Base-by-base conservation (phyloP, 1,140 invertebrate genomes). In the Charaxes varanes region DNA sequence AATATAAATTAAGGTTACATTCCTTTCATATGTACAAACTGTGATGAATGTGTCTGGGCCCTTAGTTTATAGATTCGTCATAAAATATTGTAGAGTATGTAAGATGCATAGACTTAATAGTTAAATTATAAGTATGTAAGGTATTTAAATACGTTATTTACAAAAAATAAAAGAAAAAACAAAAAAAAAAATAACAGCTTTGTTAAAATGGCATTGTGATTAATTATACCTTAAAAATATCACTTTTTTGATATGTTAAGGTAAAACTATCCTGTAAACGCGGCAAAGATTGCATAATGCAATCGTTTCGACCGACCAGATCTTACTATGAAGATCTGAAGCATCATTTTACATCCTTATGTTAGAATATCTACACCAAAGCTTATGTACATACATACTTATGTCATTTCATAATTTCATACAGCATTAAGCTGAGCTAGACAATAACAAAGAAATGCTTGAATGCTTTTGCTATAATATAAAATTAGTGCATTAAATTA, bases 1-100 rank as follows among this genome's bases (percentile, higher is more conserved):
- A 57, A 62, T 79, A 76, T 80, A 83, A 83, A 83, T 80, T 80
- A 82, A 80, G 76, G 76, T 83, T 80, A 83, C 76, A 83, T 83
- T 83, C 73, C 76, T 80, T 79, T 80, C 76, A 78, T 73, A 57
- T 72, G 66, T 78, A 77, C 57, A 76, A 77, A 77, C 66, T 73
- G 78, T 72, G 71, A 71, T 77, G 74, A 69, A 80, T 80, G 79
- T 80, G 79, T 80, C 65, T 83, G 79, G 67, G 72, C 76, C 79
- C 70, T 83, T 80, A 72, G 66, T 83, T 83, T 83, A 83, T 80
- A 78, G 60, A 74, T 79, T 83, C 68, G 56, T 83, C 76, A 83
- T 83, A 73, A 83, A 83, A 80, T 80, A 72, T 63, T 71, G 50
- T 47, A 32, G 62, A 56, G 53, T 58, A 59, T 41, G 45, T 78